Conservation (phyloP, 2,113 vertebrate genomes). For the Cryptoleucopteryx plumbea region DNA sequence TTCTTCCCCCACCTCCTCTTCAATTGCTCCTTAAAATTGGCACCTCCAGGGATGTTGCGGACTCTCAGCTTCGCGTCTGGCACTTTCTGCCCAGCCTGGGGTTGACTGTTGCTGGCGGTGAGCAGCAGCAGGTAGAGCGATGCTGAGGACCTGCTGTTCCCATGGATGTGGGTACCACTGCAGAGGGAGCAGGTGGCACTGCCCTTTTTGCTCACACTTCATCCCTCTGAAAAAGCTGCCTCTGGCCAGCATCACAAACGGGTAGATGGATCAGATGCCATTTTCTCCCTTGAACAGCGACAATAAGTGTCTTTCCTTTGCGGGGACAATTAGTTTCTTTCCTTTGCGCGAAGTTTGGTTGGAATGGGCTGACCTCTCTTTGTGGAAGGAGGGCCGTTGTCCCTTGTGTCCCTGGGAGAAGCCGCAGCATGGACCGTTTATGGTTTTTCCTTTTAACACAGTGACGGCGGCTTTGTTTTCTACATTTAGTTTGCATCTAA, state of each 20-base stretch:
- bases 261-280: not conserved
- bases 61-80: not conserved
- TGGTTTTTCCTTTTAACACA: conserved; percentile 51
- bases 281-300: not conserved
- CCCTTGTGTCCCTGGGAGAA: conserved; percentile 46
- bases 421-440: not conserved
- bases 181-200: not conserved
- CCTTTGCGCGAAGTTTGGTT: not conserved
- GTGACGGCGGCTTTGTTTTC: conserved; percentile 37
- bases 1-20: not conserved
- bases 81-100: not conserved
- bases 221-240: not conserved
- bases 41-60: not conserved
- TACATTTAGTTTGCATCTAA: conserved; percentile 55
- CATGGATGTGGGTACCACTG: rapidly evolving
- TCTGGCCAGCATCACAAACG: not conserved
- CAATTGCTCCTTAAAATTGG: not conserved
- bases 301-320: conserved; percentile 1
- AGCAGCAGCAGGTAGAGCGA: not conserved
- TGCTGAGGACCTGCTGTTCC: not conserved
- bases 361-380: conserved; percentile 39
- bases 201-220: not conserved
- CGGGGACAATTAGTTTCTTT: conserved; percentile 18
- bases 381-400: not conserved
- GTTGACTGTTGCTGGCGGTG: not conserved